A percentile compares a stretch with the other conserved stretches of the same genome.
Evolutionary conservation across 2,888 invertebrate species (phyloP).

Genomic region (Lapara coniferarum): DNA sequence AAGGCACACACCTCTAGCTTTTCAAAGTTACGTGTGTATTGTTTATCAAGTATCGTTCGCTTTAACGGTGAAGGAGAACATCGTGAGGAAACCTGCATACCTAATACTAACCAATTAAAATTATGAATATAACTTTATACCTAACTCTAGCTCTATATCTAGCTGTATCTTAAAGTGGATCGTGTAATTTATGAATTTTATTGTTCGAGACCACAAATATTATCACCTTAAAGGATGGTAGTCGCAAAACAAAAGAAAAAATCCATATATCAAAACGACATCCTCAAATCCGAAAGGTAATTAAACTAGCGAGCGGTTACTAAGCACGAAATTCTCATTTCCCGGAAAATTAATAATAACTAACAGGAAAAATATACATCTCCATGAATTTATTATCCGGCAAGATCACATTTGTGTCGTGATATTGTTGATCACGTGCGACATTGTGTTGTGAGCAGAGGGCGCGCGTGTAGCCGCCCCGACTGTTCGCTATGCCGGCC

Average conservation of each 20-base stretch:
- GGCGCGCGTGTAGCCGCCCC: conserved; percentile 41
- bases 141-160: too few species aligned
- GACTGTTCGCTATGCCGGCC: conserved; percentile 51
- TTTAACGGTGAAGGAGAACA: too few species aligned
- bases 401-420: conserved; percentile 42
- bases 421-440: conserved; percentile 46
- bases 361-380: conserved; percentile 32
- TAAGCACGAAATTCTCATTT: not conserved
- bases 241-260: not conserved
- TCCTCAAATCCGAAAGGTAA: conserved; percentile 1
- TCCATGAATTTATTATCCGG: conserved; percentile 21
- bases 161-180: too few species aligned
- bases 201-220: too few species aligned
- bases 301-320: not conserved
- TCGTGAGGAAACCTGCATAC: too few species aligned
- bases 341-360: conserved; percentile 30
- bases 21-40: too few species aligned
- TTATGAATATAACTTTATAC: too few species aligned
- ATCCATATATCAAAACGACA: not conserved
- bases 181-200: too few species aligned
- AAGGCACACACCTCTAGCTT: too few species aligned
- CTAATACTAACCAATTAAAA: too few species aligned
- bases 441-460: conserved; percentile 60
- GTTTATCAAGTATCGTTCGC: too few species aligned
- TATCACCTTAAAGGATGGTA: not conserved